phyloP scores from a whole-genome alignment of 2,888 invertebrate genomes.

The Drosophila quasianomalipes region DNA sequence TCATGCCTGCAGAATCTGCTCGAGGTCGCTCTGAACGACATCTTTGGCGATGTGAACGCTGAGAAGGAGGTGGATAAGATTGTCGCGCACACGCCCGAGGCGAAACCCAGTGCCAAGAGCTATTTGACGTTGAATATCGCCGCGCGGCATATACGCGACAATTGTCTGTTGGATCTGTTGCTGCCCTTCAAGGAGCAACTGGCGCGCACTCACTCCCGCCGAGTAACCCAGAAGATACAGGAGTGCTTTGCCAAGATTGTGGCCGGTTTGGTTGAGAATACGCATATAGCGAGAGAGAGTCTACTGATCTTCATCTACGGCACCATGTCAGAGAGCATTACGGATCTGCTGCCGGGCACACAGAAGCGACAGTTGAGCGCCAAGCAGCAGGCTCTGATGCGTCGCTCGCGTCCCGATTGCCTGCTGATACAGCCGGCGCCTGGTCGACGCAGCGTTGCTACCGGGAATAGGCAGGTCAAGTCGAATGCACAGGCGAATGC shows the following conservation, averaged over 20 bases:
- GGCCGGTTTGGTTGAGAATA: constrained; percentile 93
- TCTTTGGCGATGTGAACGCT: constrained; percentile 94
- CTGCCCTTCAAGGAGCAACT: constrained; percentile 93
- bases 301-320: constrained; percentile 93
- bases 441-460: constrained; percentile 88
- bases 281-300: constrained; percentile 90
- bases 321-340: constrained; percentile 92
- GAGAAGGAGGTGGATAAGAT: constrained; percentile 97
- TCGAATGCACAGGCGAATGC: constrained; percentile 91
- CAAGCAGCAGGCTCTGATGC: constrained; percentile 85
- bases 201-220: constrained; percentile 91
- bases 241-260: constrained; percentile 92
- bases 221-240: constrained; percentile 91
- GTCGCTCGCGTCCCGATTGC: constrained; percentile 89
- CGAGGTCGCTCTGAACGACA: constrained; percentile 93
- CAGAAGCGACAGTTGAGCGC: constrained; percentile 86
- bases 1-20: constrained; percentile 91
- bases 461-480: constrained; percentile 88
- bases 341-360: constrained; percentile 88
- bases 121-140: constrained; percentile 93
- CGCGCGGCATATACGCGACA: constrained; percentile 91
- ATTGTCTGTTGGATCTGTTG: constrained; percentile 91
- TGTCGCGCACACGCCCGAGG: constrained; percentile 92
- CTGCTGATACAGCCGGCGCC: constrained; percentile 92
- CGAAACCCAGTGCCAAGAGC: constrained; percentile 93